Conservation (phyloP, 2,797 vertebrate species). For the Micromesistius poutassou region DNA sequence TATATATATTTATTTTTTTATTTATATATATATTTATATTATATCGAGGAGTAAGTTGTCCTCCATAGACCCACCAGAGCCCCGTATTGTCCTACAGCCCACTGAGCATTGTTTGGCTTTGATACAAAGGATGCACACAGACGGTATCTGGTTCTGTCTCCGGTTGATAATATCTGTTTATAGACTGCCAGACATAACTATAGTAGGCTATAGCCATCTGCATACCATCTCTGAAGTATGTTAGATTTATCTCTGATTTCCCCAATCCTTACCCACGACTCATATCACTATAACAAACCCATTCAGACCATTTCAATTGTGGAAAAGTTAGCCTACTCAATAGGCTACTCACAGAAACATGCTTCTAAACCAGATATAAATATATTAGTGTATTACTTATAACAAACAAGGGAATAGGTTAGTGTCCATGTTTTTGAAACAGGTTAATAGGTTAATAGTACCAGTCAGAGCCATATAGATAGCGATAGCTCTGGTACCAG, state of each 20-base stretch:
- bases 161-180: slow-evolving; percentile 14
- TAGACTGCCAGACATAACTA: slow-evolving; percentile 1
- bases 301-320: neutral
- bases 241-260: neutral
- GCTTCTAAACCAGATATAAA: neutral
- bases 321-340: neutral
- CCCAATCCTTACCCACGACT: neutral
- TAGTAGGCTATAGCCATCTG: neutral
- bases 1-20: neutral
- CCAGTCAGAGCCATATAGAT: no score
- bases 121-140: neutral
- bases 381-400: neutral
- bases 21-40: neutral
- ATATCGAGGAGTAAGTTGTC: slow-evolving; percentile 18
- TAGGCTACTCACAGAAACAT: neutral
- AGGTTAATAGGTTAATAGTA: no score
- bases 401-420: neutral
- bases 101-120: neutral
- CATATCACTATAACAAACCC: neutral
- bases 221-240: neutral
- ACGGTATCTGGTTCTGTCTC: neutral
- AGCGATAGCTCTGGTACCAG: no score
- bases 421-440: neutral
- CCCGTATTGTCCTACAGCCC: slow-evolving; percentile 8
- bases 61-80: neutral